These are phyloP conservation scores for Bombus polaris DNA, from an alignment of 1,140 invertebrate genomes.

Conservation along the genomic window DNA sequence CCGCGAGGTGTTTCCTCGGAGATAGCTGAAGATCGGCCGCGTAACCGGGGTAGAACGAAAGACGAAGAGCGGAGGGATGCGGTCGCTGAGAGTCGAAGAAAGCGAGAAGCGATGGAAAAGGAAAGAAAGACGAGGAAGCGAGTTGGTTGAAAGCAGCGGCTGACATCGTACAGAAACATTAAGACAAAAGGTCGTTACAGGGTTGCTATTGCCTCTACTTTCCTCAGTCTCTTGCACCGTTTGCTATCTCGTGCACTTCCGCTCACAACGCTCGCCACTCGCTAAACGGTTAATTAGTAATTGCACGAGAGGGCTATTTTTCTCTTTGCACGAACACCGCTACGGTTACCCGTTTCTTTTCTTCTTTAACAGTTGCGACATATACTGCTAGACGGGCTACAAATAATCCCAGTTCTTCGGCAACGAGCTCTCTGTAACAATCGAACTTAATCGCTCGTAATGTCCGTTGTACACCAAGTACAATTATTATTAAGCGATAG, in stretches of 20 bases:
- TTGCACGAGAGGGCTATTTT: constrained; percentile 58
- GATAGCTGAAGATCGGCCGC: constrained; percentile 59
- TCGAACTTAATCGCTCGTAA: background rate
- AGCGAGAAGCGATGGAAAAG: background rate
- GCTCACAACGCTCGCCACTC: constrained; percentile 64
- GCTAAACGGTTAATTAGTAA: constrained; percentile 75
- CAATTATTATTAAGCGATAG: too few relatives aligned
- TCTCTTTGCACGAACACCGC: background rate
- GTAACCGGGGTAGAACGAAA: constrained; percentile 33
- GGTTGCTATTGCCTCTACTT: constrained; percentile 28
- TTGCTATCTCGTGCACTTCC: constrained; percentile 45
- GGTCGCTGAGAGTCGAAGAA: background rate
- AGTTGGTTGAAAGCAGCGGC: constrained; percentile 41
- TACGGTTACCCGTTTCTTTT: background rate
- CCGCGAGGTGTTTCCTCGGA: constrained; percentile 53
- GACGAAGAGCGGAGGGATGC: background rate
- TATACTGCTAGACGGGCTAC: background rate
- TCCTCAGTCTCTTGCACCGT: constrained; percentile 22
- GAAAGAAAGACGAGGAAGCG: background rate
- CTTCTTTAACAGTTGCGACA: background rate
- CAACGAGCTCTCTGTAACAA: background rate
- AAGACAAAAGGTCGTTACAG: constrained; percentile 61
- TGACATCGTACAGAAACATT: constrained; percentile 44
- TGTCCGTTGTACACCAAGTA: too few relatives aligned
- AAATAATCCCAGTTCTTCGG: background rate